Base-by-base conservation (phyloP, 2,113 vertebrate species). In the Plecotus auritus region DNA sequence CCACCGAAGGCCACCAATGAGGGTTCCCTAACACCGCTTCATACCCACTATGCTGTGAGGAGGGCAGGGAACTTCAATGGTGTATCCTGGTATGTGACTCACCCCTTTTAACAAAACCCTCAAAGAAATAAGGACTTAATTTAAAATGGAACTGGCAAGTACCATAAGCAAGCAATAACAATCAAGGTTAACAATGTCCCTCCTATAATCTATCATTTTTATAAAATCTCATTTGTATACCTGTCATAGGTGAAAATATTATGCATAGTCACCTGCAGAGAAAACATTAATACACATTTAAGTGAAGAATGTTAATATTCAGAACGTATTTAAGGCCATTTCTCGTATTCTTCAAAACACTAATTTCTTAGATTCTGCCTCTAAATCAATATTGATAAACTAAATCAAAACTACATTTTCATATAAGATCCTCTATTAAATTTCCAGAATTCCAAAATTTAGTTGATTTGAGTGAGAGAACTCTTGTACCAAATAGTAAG, bases 1-100 rank as follows among this genome's bases (percentile, higher is more conserved):
- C 96, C 88, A 96, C 37, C 96, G 96, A 97, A 56, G 90, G 80
- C 54, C 90, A 85, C 92, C 96, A 95, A 94, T 84, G 95, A 97
- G 88, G 51, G 84, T 85, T 83, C 96, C 76, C 96, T 88, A 85
- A 94, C 92, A 96, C 0, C 16, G 13, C 90, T 96, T 90, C 26
- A 11, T 26, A 32, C 16, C 77, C 47, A 70, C 45, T 45, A 45
- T 16, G 74, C 18, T 5, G 2, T 42, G 23, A 30, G 20, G 9
- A 22, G 4, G 6, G 14, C 3, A 47, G 9, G 5, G 13, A 12
- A 70, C 32, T 9, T 26, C 22, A n/a, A 42, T 0, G 61, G 4
- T 18, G 28, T n/a, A 28, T 30, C 91, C 81, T 94, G 49, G 86
- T 80, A 76, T 10, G 77, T 17, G 69, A 30, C n/a, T 35, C 14